A percentile compares a stretch with the other conserved stretches of the same genome.
Evolutionary conservation across 2,888 invertebrate species (phyloP).

Genomic region (Pinctada fucata): DNA sequence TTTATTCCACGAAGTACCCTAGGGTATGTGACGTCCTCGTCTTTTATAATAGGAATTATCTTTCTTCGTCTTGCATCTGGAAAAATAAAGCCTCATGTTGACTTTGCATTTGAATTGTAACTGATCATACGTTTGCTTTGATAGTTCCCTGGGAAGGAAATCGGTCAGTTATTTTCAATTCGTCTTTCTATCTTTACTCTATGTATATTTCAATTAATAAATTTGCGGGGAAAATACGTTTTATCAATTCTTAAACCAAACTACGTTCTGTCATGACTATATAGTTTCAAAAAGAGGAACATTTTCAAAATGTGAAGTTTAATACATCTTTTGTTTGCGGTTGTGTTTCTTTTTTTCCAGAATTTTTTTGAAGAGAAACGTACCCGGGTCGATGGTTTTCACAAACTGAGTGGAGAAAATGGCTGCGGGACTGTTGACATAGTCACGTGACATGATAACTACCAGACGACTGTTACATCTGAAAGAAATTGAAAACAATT

Average conservation of each 20-base stretch:
- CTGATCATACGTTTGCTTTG: neutral
- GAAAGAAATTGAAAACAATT: conserved; percentile 28
- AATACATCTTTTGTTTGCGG: no score
- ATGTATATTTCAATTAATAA: no score
- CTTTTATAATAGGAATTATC: conserved; percentile 67
- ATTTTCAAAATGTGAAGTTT: no score
- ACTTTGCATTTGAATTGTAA: neutral
- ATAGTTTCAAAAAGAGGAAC: no score
- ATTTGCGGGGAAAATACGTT: no score
- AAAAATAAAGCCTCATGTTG: conserved; percentile 10
- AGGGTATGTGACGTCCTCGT: conserved; percentile 37
- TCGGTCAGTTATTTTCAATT: neutral
- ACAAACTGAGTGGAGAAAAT: conserved; percentile 88
- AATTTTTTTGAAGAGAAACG: no score
- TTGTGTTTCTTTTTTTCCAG: no score
- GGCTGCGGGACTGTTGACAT: conserved; percentile 86
- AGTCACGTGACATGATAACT: conserved; percentile 87
- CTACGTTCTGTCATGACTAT: no score
- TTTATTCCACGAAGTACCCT: conserved; percentile 36
- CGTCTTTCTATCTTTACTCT: neutral
- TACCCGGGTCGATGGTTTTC: conserved; percentile 86
- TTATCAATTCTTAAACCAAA: no score
- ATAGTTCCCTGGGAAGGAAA: neutral
- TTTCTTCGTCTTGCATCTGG: conserved; percentile 69
- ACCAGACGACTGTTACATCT: conserved; percentile 86